Conservation (phyloP, 2,888 invertebrate species). For the Hermodice carunculata region DNA sequence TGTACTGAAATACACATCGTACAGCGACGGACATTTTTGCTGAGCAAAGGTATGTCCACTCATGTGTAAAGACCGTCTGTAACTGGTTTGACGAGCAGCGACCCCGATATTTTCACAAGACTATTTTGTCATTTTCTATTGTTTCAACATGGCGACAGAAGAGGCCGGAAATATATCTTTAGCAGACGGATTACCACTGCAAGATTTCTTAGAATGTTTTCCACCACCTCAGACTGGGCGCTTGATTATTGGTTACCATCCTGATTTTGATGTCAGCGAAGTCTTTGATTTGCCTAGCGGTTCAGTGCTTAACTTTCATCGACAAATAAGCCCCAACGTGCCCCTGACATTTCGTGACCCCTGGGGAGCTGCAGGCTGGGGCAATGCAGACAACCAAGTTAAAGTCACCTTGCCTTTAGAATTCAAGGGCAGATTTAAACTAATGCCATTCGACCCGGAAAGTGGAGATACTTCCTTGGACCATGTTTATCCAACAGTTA, state of each 20-base stretch:
- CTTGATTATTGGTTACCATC: slow-evolving; percentile 26
- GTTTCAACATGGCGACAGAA: too few relatives aligned
- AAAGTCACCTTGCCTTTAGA: slow-evolving; percentile 34
- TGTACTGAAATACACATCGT: too few relatives aligned
- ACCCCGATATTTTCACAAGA: too few relatives aligned
- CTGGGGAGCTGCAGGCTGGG: slow-evolving; percentile 20
- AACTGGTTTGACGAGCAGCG: too few relatives aligned
- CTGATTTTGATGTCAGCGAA: slow-evolving; percentile 21
- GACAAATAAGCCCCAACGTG: slow-evolving; percentile 30
- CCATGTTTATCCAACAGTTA: slow-evolving; percentile 34
- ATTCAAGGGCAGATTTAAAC: slow-evolving; percentile 29
- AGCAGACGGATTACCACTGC: slow-evolving; percentile 11
- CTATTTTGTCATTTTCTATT: too few relatives aligned
- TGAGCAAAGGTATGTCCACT: too few relatives aligned
- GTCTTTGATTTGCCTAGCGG: slow-evolving; percentile 28
- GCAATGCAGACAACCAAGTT: not conserved
- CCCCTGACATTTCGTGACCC: slow-evolving; percentile 24
- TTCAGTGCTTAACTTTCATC: slow-evolving; percentile 25
- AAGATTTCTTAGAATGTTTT: slow-evolving; percentile 36
- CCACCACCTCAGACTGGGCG: slow-evolving; percentile 33
- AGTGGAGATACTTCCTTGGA: slow-evolving; percentile 23
- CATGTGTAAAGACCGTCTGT: too few relatives aligned
- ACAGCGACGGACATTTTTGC: too few relatives aligned
- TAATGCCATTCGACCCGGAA: slow-evolving; percentile 37
- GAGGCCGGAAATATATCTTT: too few relatives aligned